phyloP scores from a whole-genome alignment of 1,140 invertebrate genomes.

The Dendroctonus ponderosae region DNA sequence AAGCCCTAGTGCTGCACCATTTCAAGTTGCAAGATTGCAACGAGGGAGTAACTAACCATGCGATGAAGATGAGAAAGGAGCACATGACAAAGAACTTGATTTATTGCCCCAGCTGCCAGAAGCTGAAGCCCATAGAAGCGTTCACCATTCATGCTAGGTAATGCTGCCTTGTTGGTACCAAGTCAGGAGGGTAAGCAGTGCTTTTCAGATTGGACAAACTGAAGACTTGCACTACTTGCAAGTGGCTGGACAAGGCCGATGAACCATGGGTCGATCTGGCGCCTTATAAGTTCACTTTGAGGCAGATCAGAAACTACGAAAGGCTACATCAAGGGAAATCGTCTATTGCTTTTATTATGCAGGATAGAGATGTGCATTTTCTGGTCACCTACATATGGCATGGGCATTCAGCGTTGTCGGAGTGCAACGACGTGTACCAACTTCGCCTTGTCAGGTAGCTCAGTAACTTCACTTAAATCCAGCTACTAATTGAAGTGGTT shows the following conservation, averaged over 20 bases:
- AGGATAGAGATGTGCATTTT: conserved; percentile 63
- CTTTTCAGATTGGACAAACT: conserved; percentile 45
- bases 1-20: conserved; percentile 55
- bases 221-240: conserved; percentile 56
- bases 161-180: not conserved
- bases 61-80: conserved; percentile 52
- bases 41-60: conserved; percentile 54
- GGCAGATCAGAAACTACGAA: conserved; percentile 61
- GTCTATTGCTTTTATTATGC: conserved; percentile 60
- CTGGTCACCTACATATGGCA: conserved; percentile 68
- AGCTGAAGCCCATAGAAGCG: conserved; percentile 54
- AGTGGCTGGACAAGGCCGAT: conserved; percentile 54
- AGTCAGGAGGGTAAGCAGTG: not conserved
- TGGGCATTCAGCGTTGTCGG: conserved; percentile 63
- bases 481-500: conserved; percentile 37
- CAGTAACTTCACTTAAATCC: not conserved
- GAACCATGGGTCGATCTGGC: conserved; percentile 58
- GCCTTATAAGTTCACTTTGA: conserved; percentile 62
- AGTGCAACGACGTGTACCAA: conserved; percentile 57
- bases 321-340: conserved; percentile 55
- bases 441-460: conserved; percentile 52
- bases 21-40: conserved; percentile 58
- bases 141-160: conserved; percentile 51
- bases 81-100: conserved; percentile 55
- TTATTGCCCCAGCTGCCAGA: conserved; percentile 56